Base-by-base conservation (phyloP, 2,797 vertebrate genomes). In the Enteromius mattozi region DNA sequence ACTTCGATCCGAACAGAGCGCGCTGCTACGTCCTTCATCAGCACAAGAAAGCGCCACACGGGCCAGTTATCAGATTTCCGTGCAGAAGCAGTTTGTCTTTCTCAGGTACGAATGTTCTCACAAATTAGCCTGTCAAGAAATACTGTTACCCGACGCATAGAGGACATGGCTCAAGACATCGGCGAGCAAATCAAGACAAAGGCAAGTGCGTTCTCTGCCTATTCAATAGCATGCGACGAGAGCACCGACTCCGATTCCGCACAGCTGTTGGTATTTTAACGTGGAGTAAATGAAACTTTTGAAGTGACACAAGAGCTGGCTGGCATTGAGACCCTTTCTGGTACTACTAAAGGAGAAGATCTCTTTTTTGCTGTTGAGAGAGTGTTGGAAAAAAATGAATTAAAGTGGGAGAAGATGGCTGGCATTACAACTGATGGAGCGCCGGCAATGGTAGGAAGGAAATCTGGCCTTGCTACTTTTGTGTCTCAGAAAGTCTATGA, bases 61-160 rank as follows among this genome's bases (percentile, higher is more conserved):
- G 12, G 42, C 69, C 42, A 72, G 42, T 12, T 70, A n/a, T 71
- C 68, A 45, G 37, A 70, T 42, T 47, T 42, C 69, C 2, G 5
- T 69, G 19, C 66, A 69, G 66, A 69, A 40, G 19, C 35, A 74
- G 27, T 74, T 12, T 27, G 45, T 49, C 45, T 45, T 45, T 71
- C 69, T 71, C 37, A 71, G 69, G 14, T 14, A n/a, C 10, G 21
- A 42, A 70, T 70, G 21, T 70, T 70, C 21, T 70, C 40, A 14
- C 47, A 35, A 54, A 75, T 75, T 5, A 75, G 72, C 47, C 16
- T 75, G 47, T 75, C 16, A 75, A 75, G 72, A 19, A 51, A 75
- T 75, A 74, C 24, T 9, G 24, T 72, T 7, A 72, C 13, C 42
- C 42, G 17, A 54, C 27, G 8, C 27, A 75, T 75, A 75, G 47